These are phyloP conservation scores for Pristionchus exspectatus DNA, from an alignment of 2,888 invertebrate genomes.

Conservation along the genomic window DNA sequence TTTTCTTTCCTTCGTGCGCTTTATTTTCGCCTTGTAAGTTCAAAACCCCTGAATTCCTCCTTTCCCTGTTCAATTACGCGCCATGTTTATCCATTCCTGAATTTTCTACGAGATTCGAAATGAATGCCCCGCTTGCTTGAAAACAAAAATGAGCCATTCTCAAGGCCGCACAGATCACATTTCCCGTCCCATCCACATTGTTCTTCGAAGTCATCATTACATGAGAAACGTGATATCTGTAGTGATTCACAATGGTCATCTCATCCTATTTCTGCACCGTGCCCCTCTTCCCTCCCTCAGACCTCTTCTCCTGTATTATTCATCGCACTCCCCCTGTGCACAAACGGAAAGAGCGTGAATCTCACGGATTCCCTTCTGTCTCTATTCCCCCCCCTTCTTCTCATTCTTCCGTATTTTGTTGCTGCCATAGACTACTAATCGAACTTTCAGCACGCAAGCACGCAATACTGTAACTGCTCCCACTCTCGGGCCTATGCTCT, in stretches of 20 bases:
- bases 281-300: neutral
- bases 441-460: constrained; percentile 13
- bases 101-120: neutral
- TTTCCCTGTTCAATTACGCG: neutral
- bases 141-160: neutral
- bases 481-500: neutral
- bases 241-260: neutral
- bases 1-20: neutral
- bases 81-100: neutral
- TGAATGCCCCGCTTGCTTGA: neutral
- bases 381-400: neutral
- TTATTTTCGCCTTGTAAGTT: neutral
- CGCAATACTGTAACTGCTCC: neutral
- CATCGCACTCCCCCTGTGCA: neutral
- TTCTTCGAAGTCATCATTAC: neutral
- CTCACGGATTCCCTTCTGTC: neutral
- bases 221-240: neutral
- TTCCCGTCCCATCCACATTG: neutral
- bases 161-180: neutral
- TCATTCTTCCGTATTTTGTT: neutral
- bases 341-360: constrained; percentile 32
- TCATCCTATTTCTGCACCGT: constrained; percentile 53
- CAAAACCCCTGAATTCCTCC: neutral
- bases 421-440: neutral
- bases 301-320: neutral